Conservation (phyloP, 2,113 vertebrate species). For the Cheirogaleus medius region DNA sequence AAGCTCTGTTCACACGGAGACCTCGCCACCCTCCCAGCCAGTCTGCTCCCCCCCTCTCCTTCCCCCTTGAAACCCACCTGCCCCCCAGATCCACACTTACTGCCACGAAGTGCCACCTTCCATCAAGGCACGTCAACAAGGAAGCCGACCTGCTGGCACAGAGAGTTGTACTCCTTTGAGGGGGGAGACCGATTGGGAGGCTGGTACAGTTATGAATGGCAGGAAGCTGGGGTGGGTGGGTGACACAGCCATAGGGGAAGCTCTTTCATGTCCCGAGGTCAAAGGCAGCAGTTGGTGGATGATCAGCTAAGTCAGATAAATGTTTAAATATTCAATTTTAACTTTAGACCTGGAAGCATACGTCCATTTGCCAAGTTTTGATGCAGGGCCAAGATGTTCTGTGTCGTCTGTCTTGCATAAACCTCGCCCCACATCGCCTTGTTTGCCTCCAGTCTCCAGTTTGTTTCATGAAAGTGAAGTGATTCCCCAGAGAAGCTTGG, state of each 20-base stretch:
- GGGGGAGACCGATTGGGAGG: neutral
- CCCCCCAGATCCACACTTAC: neutral
- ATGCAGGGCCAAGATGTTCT: constrained; percentile 1
- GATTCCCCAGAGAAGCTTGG: neutral
- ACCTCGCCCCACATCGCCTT: neutral
- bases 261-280: neutral
- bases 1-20: neutral
- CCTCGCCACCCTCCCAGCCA: too few species aligned
- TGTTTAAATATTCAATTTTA: constrained; percentile 55
- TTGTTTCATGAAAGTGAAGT: neutral
- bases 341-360: constrained; percentile 8
- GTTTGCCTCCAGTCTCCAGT: neutral
- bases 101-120: neutral
- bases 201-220: neutral
- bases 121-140: rapidly evolving
- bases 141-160: neutral
- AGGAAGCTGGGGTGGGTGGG: constrained; percentile 41
- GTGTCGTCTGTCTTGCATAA: neutral
- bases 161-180: neutral
- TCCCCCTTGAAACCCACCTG: neutral
- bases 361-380: neutral
- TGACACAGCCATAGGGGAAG: neutral
- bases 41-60: neutral
- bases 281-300: constrained; percentile 17
- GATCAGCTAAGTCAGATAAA: constrained; percentile 56